Evolutionary conservation across 2,113 vertebrate species (phyloP).

Genomic region (Catharus bicknelli): DNA sequence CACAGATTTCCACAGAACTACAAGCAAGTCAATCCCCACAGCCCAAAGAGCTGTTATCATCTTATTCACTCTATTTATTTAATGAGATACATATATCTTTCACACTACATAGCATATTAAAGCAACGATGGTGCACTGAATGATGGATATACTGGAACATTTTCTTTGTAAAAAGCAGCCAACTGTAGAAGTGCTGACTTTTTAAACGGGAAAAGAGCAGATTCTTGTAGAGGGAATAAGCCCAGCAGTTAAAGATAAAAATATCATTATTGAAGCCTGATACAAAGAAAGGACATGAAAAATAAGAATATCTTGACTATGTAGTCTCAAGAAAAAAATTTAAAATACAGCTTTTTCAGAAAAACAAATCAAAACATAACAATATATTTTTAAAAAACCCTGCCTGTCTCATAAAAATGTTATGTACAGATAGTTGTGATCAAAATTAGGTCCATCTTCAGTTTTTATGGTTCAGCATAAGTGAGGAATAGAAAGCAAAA

Average conservation of each 20-base stretch:
- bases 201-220: slow-evolving; percentile 32
- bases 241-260: slow-evolving; percentile 4
- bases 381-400: accelerated
- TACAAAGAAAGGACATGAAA: not conserved
- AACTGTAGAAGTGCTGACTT: slow-evolving; percentile 45
- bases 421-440: not conserved
- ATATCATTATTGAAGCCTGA: not conserved
- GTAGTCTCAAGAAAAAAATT: not conserved
- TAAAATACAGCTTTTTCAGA: not conserved
- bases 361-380: not conserved
- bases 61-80: slow-evolving; percentile 46
- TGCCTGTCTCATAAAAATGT: not conserved
- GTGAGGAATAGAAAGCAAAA: not conserved
- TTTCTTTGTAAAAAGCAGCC: slow-evolving; percentile 42
- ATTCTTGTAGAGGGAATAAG: not conserved
- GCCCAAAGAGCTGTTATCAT: slow-evolving; percentile 22
- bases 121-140: slow-evolving; percentile 21
- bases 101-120: slow-evolving; percentile 24
- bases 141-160: slow-evolving; percentile 40
- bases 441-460: not conserved
- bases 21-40: slow-evolving; percentile 10
- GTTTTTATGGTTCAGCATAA: not conserved
- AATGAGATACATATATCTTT: slow-evolving; percentile 38
- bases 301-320: not conserved
- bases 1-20: slow-evolving; percentile 30